Evolutionary conservation across 1,140 invertebrate genomes (phyloP).

Genomic region (Drosophila lacteicornis): DNA sequence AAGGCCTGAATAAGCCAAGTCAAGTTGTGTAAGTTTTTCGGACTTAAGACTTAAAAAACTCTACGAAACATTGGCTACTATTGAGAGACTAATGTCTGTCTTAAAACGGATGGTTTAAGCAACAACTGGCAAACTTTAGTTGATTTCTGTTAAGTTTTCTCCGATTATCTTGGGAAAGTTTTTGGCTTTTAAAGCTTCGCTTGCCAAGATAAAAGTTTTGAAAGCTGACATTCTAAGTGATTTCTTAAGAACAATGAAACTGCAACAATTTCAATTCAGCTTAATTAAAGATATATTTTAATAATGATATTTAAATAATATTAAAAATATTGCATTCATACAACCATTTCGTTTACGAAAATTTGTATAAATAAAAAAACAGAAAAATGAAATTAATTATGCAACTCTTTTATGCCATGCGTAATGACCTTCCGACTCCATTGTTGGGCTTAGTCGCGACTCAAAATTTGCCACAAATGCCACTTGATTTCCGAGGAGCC

Average conservation of each 20-base stretch:
- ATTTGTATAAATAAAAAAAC: neutral
- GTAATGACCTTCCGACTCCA: slow-evolving; percentile 40
- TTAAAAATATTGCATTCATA: no score
- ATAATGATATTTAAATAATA: no score
- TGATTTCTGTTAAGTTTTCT: slow-evolving; percentile 7
- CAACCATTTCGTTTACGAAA: neutral
- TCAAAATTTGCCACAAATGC: slow-evolving; percentile 36
- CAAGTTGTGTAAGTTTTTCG: neutral
- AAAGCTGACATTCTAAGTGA: neutral
- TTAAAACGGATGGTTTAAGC: slow-evolving; percentile 7
- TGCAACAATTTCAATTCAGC: no score
- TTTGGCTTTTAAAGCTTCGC: neutral
- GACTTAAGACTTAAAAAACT: slow-evolving; percentile 1
- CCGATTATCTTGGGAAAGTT: slow-evolving; percentile 1
- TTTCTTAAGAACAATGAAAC: neutral
- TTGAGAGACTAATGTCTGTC: slow-evolving; percentile 5
- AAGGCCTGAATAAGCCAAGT: slow-evolving; percentile 6
- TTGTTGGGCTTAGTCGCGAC: slow-evolving; percentile 14
- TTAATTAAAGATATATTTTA: no score
- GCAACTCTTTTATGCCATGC: slow-evolving; percentile 2
- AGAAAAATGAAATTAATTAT: neutral
- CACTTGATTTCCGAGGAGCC: slow-evolving; percentile 21
- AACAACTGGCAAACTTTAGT: slow-evolving; percentile 3
- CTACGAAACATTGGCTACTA: neutral
- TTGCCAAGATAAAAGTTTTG: neutral